These are phyloP conservation scores for Schizaphis graminum DNA, from an alignment of 2,888 invertebrate species.

Conservation along the genomic window DNA sequence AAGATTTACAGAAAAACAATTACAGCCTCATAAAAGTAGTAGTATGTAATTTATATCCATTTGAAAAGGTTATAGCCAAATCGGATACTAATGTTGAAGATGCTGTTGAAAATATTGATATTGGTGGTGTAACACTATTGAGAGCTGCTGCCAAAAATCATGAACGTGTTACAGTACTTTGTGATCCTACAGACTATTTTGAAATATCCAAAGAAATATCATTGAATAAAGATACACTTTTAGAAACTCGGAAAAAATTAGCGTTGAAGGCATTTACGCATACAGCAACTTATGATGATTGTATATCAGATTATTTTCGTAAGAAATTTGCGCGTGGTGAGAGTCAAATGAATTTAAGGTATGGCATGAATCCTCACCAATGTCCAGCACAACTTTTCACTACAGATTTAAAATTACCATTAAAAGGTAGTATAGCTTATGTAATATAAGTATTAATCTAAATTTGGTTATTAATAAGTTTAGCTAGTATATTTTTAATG, in stretches of 20 bases:
- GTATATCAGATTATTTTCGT: slow-evolving; percentile 95
- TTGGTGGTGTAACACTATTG: slow-evolving; percentile 93
- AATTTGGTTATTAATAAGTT: not conserved
- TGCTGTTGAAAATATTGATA: slow-evolving; percentile 97
- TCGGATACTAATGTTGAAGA: slow-evolving; percentile 85
- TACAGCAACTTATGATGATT: slow-evolving; percentile 93
- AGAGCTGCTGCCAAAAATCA: slow-evolving; percentile 98
- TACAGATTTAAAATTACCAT: slow-evolving; percentile 82
- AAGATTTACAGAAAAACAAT: slow-evolving; percentile 84
- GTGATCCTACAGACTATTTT: slow-evolving; percentile 91
- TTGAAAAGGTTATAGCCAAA: slow-evolving; percentile 87
- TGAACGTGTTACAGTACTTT: slow-evolving; percentile 91
- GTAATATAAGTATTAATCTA: not conserved
- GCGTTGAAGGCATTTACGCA: slow-evolving; percentile 96
- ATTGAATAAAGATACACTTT: slow-evolving; percentile 37
- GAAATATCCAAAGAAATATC: slow-evolving; percentile 80
- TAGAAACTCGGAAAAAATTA: slow-evolving; percentile 74
- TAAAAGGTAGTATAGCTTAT: slow-evolving; percentile 74
- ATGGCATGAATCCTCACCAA: slow-evolving; percentile 99
- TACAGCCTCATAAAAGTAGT: slow-evolving; percentile 88
- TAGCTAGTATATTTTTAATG: not conserved
- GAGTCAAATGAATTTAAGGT: slow-evolving; percentile 88
- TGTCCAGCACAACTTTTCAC: slow-evolving; percentile 95
- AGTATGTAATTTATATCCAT: slow-evolving; percentile 97
- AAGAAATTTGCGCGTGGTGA: slow-evolving; percentile 85